Conservation (phyloP, 2,797 vertebrate species). For the Oreochromis grahami region DNA sequence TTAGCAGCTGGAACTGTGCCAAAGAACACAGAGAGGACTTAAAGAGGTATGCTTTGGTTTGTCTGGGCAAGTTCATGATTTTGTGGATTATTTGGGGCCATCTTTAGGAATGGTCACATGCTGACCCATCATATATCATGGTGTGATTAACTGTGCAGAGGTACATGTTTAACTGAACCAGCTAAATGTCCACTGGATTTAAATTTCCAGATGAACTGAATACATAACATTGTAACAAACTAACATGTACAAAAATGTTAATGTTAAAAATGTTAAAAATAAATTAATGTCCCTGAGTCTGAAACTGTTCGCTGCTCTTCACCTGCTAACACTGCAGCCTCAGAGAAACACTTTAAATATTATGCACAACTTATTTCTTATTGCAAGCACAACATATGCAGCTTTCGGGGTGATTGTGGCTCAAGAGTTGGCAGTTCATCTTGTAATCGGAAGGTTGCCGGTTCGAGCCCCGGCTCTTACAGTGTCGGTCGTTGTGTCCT, state of each 20-base stretch:
- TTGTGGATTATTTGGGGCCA: not conserved
- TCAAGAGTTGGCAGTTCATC: too few species aligned
- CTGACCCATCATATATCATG: not conserved
- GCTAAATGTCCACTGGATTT: not conserved
- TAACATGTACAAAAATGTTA: not conserved
- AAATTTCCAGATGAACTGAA: not conserved
- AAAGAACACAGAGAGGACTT: not conserved
- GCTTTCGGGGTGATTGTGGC: not conserved
- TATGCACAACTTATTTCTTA: not conserved
- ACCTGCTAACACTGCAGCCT: not conserved
- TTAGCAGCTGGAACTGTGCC: not conserved
- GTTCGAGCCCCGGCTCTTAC: too few species aligned
- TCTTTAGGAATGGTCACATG: not conserved
- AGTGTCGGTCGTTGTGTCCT: too few species aligned
- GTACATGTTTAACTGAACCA: not conserved
- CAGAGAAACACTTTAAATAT: not conserved
- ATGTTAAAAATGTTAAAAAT: too few species aligned
- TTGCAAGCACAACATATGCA: not conserved
- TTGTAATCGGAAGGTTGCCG: too few species aligned
- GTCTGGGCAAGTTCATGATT: not conserved
- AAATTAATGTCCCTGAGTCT: not conserved
- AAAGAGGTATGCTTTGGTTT: not conserved
- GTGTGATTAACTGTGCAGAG: not conserved
- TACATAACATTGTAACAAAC: not conserved
- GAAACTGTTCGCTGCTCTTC: not conserved